Base-by-base conservation (phyloP, 1,140 invertebrate species). In the Goniozus legneri region DNA sequence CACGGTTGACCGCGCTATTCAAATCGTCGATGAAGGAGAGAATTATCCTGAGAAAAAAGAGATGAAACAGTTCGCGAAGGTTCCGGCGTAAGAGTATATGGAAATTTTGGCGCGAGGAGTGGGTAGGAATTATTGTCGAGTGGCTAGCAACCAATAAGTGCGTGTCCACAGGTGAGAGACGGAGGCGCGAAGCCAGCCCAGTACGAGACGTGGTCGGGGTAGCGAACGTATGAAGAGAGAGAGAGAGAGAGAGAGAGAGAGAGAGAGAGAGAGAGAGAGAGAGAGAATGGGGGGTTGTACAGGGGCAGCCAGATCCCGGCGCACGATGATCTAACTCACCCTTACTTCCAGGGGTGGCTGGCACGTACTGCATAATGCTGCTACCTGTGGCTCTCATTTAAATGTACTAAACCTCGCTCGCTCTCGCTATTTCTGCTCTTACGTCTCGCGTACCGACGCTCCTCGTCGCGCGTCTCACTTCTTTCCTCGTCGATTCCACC, bases 321-420 rank as follows among this genome's bases (percentile, higher is more conserved):
- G 46, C 47, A 54, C 59, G 60, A 61, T 67, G 46, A 65, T 64
- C 64, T 57, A 62, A 60, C 63, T 65, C 61, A 60, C 53, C 64
- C 24, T 27, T 10, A 6, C 24, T 27, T 40, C 27, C 44, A 52
- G 52, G 62, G 64, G 53, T 53, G 52, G 53, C 51, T 65, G 60
- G 62, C 56, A 66, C 60, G 65, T 66, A 66, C 60, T 55, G 64
- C 58, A 68, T 68, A 68, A 68, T 66, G 51, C 58, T 62, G 56
- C 65, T 69, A 69, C 65, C 66, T 69, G 66, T 69, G 58, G 64
- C 65, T 69, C 60, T 64, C 60, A 69, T 69, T 69, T 67, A 60
- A 69, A 69, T 67, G 63, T 63, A 65, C 56, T 58, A 62, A 66
- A 67, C 56, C 55, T 62, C 51, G 34, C 43, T 50, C 34, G 24